Evolutionary conservation across 2,888 invertebrate genomes (phyloP), one percentile per base, ranked within the genome.

Genomic region (Polydrusus pterygomalis): DNA sequence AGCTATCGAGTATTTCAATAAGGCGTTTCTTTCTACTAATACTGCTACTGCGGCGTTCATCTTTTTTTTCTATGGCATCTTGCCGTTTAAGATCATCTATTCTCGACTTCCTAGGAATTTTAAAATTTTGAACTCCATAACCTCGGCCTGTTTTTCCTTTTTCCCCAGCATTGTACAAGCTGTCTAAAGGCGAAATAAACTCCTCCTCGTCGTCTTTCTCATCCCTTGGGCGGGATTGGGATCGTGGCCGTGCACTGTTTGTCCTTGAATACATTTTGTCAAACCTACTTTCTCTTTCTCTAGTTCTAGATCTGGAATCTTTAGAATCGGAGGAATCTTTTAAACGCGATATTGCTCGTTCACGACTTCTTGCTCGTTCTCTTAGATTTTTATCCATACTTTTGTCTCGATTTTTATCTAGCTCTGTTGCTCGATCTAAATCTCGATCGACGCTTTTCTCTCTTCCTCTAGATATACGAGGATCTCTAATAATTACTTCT

Each of bases 71-170:
- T n/a, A n/a, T n/a, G n/a, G n/a, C 20, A 56, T 65, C 30, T 68
- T 75, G 78, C 18, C 65, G 75, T 6, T 72, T 58, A 15, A 43
- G 43, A 17, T 70, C 60, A 38, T 68, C 62, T 18, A 58, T 18
- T 49, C 62, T 56, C 34, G 69, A 60, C 73, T 78, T 79, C 81
- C 90, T 90, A 0, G 91, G 91, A 74, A 91, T 91, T 80, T 89
- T 89, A 75, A 90, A 91, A 20, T 87, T 88, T 74, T 90, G 89
- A 15, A 90, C 79, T 6, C 89, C 88, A 78, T 89, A 88, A 1
- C 88, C 89, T 77, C 88, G 87, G 2, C 88, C 88, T 10, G 87
- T 87, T 77, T 86, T 87, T 1, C 85, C 83, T 63, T 87, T 84
- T 18, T 88, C 87, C 18, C 87, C 86, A 1, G 83, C 84, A 0